A percentile compares a stretch with the other conserved stretches of the same genome.
Evolutionary conservation across 2,113 vertebrate genomes (phyloP).

Genomic region (Pongo pygmaeus): DNA sequence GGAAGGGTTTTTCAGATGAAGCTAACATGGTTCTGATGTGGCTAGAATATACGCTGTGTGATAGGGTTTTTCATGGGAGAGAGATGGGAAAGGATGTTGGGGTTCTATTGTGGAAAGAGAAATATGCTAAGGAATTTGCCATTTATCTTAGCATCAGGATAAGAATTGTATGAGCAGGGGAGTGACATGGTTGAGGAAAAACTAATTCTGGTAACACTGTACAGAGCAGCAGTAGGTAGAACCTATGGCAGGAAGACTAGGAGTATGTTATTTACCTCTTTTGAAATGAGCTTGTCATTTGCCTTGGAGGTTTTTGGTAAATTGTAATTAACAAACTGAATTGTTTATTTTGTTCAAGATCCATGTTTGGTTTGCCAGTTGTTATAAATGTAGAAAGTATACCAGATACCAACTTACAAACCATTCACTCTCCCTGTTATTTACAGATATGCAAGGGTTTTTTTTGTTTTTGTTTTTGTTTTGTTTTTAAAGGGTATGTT

Average conservation of each 20-base stretch:
- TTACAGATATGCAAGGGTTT: neutral
- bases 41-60: neutral
- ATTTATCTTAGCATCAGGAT: neutral
- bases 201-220: neutral
- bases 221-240: neutral
- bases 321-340: neutral
- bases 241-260: neutral
- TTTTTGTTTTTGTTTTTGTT: neutral
- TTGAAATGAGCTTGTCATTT: neutral
- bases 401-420: neutral
- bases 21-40: neutral
- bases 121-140: neutral
- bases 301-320: neutral
- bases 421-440: neutral
- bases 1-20: neutral
- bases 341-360: constrained; percentile 32
- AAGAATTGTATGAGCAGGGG: neutral
- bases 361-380: neutral
- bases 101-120: neutral
- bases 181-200: neutral
- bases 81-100: constrained; percentile 1
- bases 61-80: neutral
- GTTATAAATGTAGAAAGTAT: neutral
- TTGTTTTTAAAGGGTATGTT: neutral
- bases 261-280: neutral